These are phyloP conservation scores for Acropora yongei DNA, from an alignment of 64 coral and sea anemone species.

Conservation along the genomic window DNA sequence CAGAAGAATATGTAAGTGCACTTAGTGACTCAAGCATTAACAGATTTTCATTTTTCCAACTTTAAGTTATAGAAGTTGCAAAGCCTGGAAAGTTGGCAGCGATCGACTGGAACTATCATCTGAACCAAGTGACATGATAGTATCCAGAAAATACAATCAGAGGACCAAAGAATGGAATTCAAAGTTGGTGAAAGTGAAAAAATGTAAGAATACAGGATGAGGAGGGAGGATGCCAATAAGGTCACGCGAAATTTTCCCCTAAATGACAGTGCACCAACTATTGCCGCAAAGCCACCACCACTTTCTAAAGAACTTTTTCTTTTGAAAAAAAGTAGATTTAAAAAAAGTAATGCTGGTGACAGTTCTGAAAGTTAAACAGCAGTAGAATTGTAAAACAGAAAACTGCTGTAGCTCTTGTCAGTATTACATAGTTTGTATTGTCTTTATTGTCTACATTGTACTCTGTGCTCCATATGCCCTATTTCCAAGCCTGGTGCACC, in stretches of 20 bases:
- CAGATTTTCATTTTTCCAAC: not conserved
- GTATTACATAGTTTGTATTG: not conserved
- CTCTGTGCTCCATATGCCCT: not conserved
- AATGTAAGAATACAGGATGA: not conserved
- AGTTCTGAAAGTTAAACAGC: not conserved
- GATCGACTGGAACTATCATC: slow-evolving; percentile 22
- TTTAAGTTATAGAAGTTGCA: slow-evolving; percentile 10
- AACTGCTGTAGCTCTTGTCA: not conserved
- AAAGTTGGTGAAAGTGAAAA: slow-evolving; percentile 1
- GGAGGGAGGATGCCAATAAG: not conserved
- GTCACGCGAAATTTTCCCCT: not conserved
- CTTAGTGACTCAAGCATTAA: slow-evolving; percentile 7
- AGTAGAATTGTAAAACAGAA: not conserved
- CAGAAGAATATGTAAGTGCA: not conserved
- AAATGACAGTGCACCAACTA: slow-evolving; percentile 12
- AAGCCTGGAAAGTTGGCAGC: slow-evolving; percentile 7
- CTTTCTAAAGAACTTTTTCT: slow-evolving; percentile 2
- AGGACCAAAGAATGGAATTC: not conserved
- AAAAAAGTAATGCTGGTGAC: not conserved
- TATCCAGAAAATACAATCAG: slow-evolving; percentile 8
- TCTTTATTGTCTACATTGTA: not conserved
- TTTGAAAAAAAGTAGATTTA: slow-evolving; percentile 9
- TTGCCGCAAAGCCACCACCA: slow-evolving; percentile 2
- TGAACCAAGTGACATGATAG: slow-evolving; percentile 1
- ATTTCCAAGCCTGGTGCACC: not conserved